Evolutionary conservation across 2,888 invertebrate species (phyloP).

Genomic region (Idaea straminata): DNA sequence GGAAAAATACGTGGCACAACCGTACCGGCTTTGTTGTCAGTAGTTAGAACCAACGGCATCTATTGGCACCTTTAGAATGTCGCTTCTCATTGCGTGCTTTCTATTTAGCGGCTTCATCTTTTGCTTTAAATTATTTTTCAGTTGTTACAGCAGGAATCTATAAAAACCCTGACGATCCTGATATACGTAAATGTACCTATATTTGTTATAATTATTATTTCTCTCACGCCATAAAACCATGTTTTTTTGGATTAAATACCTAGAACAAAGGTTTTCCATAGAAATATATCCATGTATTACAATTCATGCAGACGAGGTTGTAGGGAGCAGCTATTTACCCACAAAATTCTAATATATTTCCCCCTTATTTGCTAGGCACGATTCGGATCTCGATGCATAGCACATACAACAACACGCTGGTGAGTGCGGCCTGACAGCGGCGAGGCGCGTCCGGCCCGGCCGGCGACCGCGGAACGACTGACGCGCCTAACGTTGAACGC

Average conservation of each 20-base stretch:
- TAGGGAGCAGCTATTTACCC: conserved; percentile 16
- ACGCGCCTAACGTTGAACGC: conserved; percentile 38
- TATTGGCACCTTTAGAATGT: conserved; percentile 8
- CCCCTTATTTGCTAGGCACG: conserved; percentile 53
- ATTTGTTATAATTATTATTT: not conserved
- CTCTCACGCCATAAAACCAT: not conserved
- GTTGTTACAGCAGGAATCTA: not conserved
- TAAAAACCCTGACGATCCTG: not conserved
- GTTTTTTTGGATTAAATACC: not conserved
- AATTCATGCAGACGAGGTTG: not conserved
- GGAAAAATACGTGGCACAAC: conserved; percentile 42
- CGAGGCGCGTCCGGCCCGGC: conserved; percentile 50
- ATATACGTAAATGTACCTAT: not conserved
- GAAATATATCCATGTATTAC: not conserved
- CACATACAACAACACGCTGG: conserved; percentile 71
- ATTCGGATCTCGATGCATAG: conserved; percentile 74
- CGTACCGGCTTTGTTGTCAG: conserved; percentile 50
- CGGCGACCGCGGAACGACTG: conserved; percentile 48
- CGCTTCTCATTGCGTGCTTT: conserved; percentile 27
- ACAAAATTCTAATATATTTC: conserved; percentile 15
- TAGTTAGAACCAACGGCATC: conserved; percentile 52
- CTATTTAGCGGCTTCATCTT: conserved; percentile 24
- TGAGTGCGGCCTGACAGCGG: conserved; percentile 67
- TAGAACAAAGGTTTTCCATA: not conserved
- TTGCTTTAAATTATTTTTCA: conserved; percentile 13